A percentile compares a stretch with the other conserved stretches of the same genome.
These are phyloP conservation scores for Diacarnus erythraeanus DNA, from an alignment of 37 sponge, comb jelly and placozoan species.

Conservation along the genomic window DNA sequence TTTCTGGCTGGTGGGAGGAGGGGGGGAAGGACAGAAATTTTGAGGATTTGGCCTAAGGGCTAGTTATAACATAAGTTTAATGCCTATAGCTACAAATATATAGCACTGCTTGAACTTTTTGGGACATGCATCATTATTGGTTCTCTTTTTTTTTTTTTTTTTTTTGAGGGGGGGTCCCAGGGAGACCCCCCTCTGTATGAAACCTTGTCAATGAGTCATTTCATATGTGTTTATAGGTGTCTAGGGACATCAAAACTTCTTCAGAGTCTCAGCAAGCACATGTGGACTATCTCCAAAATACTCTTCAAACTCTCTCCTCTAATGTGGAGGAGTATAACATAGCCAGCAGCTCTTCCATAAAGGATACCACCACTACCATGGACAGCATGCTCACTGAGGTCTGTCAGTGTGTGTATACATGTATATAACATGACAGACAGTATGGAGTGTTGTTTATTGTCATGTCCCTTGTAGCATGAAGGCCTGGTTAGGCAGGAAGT, in stretches of 20 bases:
- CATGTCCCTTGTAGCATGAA: slow-evolving; percentile 5
- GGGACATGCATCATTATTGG: no score
- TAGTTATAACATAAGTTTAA: no score
- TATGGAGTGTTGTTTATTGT: neutral
- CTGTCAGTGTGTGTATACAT: neutral
- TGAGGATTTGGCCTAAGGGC: no score
- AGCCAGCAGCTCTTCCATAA: neutral
- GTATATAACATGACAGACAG: neutral
- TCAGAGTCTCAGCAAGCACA: slow-evolving; percentile 19
- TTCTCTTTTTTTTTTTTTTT: no score
- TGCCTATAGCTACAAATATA: no score
- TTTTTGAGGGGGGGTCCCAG: no score
- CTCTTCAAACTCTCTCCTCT: neutral
- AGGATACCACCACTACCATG: slow-evolving; percentile 4
- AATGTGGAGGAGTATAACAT: neutral
- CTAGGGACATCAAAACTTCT: neutral
- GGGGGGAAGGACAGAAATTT: no score
- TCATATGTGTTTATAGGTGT: neutral
- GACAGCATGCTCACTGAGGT: slow-evolving; percentile 13
- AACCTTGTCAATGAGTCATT: neutral
- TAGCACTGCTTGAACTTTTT: no score
- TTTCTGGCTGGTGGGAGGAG: no score
- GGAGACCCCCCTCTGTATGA: neutral
- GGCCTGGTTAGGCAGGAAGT: neutral
- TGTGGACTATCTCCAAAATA: slow-evolving; percentile 24